Base-by-base conservation (phyloP, 2,888 invertebrate genomes). In the Chalcosyrphus nemorum region DNA sequence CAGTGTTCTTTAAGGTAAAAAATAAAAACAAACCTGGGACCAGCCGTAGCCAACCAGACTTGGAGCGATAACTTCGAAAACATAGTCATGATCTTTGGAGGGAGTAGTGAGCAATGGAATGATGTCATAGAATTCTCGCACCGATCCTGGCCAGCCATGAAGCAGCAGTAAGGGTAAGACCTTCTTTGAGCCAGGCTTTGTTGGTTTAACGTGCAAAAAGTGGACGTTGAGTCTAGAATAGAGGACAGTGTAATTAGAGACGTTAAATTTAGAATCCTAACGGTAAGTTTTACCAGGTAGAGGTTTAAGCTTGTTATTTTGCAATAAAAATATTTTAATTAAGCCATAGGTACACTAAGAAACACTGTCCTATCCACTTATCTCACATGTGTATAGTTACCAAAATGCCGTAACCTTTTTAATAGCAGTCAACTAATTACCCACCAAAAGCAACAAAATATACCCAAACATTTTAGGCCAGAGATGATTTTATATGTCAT, bases 131-230 rank as follows among this genome's bases (percentile, higher is more conserved):
- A 96, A 97, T 90, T 97, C 97, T 2, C 95, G 93, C 0, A 97
- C 91, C 0, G 96, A 95, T 1, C 97, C 96, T 0, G 97, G 97
- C 97, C 97, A 97, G 13, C 97, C 97, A 87, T 97, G 97, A n/a
- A 96, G 89, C 54, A 97, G 68, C 2, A 97, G 89, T 7, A 97
- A 86, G 0, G 97, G 96, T 0, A 95, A 86, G 1, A 94, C 92
- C 86, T 92, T 92, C 29, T 92, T 89, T 81, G 91, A 89, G 76
- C 77, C 90, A 45, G 68, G 88, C 72, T 94, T 94, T 0, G 93
- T 93, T n/a, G 90, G 90, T 21, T 90, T 90, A 0, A 88, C 89
- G 88, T 94, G 96, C 61, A 96, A 92, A 89, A 94, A 97, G 90
- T 97, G 97, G 66, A 97, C 93, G 94, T 93, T 88, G 2, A 91